A percentile compares a stretch with the other conserved stretches of the same genome.
phyloP scores from a whole-genome alignment of 2,113 vertebrate genomes.

The Eonycteris spelaea region DNA sequence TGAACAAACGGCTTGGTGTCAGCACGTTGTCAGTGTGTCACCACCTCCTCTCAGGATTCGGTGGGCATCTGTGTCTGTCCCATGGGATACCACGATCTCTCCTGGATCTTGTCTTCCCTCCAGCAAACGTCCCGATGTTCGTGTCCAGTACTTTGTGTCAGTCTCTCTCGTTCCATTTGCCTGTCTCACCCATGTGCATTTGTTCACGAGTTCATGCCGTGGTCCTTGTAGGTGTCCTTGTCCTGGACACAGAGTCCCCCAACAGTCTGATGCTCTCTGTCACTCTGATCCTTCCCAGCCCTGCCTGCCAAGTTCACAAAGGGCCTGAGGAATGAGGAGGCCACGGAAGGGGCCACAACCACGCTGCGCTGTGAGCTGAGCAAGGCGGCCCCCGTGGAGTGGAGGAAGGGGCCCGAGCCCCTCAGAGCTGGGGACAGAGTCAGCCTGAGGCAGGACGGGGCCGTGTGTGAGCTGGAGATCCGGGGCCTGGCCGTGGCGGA shows the following conservation, averaged over 20 bases:
- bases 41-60: too few species aligned
- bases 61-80: too few species aligned
- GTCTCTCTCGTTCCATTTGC: not conserved
- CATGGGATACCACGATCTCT: too few species aligned
- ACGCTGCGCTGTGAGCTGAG: conserved; percentile 88
- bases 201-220: not conserved
- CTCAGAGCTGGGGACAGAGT: conserved; percentile 78
- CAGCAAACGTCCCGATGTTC: too few species aligned
- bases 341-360: conserved; percentile 84
- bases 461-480: conserved; percentile 82
- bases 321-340: conserved; percentile 66
- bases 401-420: conserved; percentile 83
- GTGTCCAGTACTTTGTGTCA: too few species aligned
- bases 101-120: not conserved
- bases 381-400: conserved; percentile 86
- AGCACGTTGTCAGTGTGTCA: too few species aligned
- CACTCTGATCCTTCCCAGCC: not conserved
- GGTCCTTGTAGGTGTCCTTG: not conserved
- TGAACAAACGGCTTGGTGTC: too few species aligned
- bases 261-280: too few species aligned
- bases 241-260: not conserved
- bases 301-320: not conserved
- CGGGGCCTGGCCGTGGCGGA: conserved; percentile 84
- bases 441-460: conserved; percentile 66
- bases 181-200: not conserved